Percentiles rank a stretch among this genome's conserved stretches.
phyloP scores from a whole-genome alignment of 2,113 vertebrate genomes.

The Coturnix japonica region DNA sequence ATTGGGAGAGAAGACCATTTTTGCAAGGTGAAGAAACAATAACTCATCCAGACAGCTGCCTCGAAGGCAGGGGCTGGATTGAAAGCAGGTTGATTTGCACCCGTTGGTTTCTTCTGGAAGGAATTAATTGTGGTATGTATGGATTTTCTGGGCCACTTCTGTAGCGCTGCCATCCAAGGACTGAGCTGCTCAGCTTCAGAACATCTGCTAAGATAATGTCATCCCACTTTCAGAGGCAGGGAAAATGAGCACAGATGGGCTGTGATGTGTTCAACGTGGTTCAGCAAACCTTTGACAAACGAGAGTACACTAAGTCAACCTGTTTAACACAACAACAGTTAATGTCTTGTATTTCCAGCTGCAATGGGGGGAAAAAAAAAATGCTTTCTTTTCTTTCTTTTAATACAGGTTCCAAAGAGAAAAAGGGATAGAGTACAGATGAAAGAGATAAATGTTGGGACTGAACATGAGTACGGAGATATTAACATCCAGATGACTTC shows the following conservation, averaged over 20 bases:
- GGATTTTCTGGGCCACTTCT: background rate
- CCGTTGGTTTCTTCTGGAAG: background rate
- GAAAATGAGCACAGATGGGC: background rate
- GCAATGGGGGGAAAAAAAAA: background rate
- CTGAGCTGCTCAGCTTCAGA: background rate
- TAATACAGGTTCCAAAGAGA: constrained; percentile 70
- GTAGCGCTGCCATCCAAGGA: background rate
- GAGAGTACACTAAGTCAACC: background rate
- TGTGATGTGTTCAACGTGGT: background rate
- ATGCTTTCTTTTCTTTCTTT: background rate
- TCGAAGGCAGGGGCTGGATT: constrained; percentile 6
- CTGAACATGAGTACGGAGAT: constrained; percentile 80
- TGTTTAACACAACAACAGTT: background rate
- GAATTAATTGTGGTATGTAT: background rate
- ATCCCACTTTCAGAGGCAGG: background rate
- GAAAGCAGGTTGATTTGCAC: constrained; percentile 2
- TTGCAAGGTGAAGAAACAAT: background rate
- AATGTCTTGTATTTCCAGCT: background rate
- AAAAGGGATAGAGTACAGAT: constrained; percentile 80
- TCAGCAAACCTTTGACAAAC: background rate
- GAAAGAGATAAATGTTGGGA: constrained; percentile 77
- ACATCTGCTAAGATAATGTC: background rate
- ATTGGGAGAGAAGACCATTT: background rate
- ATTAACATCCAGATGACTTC: constrained; percentile 87
- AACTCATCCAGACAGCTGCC: background rate